Evolutionary conservation across 2,888 invertebrate species (phyloP).

Genomic region (Clistopyga incitator): DNA sequence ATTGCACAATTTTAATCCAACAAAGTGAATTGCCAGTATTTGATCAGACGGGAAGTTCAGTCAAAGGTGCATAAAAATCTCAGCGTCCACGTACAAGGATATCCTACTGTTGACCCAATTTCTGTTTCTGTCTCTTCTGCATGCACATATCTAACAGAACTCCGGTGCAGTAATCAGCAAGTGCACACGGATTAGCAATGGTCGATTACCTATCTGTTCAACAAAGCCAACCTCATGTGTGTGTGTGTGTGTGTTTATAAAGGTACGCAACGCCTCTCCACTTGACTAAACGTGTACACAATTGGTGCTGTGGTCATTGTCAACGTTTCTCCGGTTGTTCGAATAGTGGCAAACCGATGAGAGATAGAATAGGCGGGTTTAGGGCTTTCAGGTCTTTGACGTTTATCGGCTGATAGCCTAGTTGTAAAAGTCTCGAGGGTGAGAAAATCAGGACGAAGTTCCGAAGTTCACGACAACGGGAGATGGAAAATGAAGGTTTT

Average conservation of each 20-base stretch:
- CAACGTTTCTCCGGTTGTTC: slow-evolving; percentile 49
- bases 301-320: slow-evolving; percentile 42
- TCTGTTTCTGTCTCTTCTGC: neutral
- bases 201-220: slow-evolving; percentile 36
- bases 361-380: slow-evolving; percentile 11
- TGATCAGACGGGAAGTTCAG: neutral
- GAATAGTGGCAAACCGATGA: slow-evolving; percentile 48
- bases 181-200: slow-evolving; percentile 33
- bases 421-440: neutral
- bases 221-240: slow-evolving; percentile 33
- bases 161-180: slow-evolving; percentile 51
- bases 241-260: slow-evolving; percentile 43
- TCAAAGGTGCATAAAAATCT: slow-evolving; percentile 1
- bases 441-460: no score
- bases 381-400: slow-evolving; percentile 4
- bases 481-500: neutral
- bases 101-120: slow-evolving; percentile 1
- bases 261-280: slow-evolving; percentile 16
- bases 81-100: neutral
- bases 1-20: neutral
- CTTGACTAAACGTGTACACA: slow-evolving; percentile 33
- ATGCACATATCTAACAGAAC: slow-evolving; percentile 29
- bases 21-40: slow-evolving; percentile 30
- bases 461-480: neutral
- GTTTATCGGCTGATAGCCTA: neutral